Base-by-base conservation (phyloP, 2,888 invertebrate species). In the Orthosia incerta region DNA sequence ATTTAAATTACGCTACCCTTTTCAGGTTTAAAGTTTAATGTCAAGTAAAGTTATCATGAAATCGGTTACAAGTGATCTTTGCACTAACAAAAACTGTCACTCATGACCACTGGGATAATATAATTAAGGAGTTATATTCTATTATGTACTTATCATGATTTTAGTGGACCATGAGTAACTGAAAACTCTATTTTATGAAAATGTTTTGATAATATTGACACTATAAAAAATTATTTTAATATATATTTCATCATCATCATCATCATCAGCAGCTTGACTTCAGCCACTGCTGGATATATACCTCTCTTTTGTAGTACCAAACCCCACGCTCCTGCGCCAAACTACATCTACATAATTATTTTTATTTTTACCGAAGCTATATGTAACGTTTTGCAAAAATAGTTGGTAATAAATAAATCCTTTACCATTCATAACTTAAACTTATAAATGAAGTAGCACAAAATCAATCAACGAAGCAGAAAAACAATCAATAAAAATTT, bases 1-100 rank as follows among this genome's bases (percentile, higher is more conserved):
- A 73, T 71, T 70, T 69, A 67, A 80, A 83, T 76, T 76, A 53
- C 61, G 72, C 16, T 12, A 82, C 83, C 80, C 71, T 74, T 80
- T 73, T 82, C 77, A 77, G 18, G 48, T 50, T 62, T 45, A 68
- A 65, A 62, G 69, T 66, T 67, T 60, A 53, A 26, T 65, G 76
- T 66, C 67, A 71, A 63, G 39, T 53, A 11, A 59, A 23, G n/a
- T 76, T 76, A 61, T 65, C 60, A 68, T 48, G 50, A n/a, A 56
- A 53, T 55, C n/a, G 13, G 31, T 63, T 55, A 23, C 26, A 13
- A 50, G n/a, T 72, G 46, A 70, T 55, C 31, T 64, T 69, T 66
- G 18, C 7, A 51, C 26, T 63, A 53, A 59, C 50, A 45, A 55
- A 77, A 76, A 53, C 56, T 70, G 64, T 53, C 69, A 31, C 31